These are phyloP conservation scores for Tachina lurida DNA, from an alignment of 2,888 invertebrate genomes.

Conservation along the genomic window DNA sequence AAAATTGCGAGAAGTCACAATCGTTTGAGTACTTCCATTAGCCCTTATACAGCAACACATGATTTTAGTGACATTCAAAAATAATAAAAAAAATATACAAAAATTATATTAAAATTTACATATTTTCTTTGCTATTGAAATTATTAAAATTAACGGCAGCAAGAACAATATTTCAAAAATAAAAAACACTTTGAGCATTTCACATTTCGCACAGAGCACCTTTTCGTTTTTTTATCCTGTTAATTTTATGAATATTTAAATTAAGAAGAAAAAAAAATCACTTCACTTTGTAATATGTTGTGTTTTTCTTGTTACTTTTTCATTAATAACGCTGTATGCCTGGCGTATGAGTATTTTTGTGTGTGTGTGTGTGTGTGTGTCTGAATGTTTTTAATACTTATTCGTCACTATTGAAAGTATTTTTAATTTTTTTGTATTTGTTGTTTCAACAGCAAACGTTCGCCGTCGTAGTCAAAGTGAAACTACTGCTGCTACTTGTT, in stretches of 20 bases:
- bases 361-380: neutral
- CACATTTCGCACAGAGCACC: neutral
- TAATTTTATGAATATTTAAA: slow-evolving; percentile 36
- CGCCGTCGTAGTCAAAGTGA: slow-evolving; percentile 66
- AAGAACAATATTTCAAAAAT: neutral
- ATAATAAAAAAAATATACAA: neutral
- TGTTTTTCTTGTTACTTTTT: slow-evolving; percentile 23
- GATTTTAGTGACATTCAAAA: too few species aligned
- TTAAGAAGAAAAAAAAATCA: neutral
- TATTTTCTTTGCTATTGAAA: slow-evolving; percentile 3
- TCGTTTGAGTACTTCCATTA: neutral
- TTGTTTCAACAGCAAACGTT: slow-evolving; percentile 65
- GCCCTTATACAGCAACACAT: neutral
- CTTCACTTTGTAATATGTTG: slow-evolving; percentile 20
- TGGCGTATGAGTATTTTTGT: neutral
- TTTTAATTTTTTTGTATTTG: slow-evolving; percentile 41
- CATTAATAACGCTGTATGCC: slow-evolving; percentile 7
- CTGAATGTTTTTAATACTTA: neutral
- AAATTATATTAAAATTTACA: neutral
- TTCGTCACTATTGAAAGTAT: slow-evolving; percentile 13
- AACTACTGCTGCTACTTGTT: slow-evolving; percentile 73
- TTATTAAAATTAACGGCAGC: neutral
- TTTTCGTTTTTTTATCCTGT: slow-evolving; percentile 13
- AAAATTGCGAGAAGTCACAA: neutral
- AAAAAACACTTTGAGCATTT: neutral